A percentile compares a stretch with the other conserved stretches of the same genome.
These are phyloP conservation scores for Petrocephalus sullivani DNA, from an alignment of 2,797 vertebrate genomes.

Conservation along the genomic window DNA sequence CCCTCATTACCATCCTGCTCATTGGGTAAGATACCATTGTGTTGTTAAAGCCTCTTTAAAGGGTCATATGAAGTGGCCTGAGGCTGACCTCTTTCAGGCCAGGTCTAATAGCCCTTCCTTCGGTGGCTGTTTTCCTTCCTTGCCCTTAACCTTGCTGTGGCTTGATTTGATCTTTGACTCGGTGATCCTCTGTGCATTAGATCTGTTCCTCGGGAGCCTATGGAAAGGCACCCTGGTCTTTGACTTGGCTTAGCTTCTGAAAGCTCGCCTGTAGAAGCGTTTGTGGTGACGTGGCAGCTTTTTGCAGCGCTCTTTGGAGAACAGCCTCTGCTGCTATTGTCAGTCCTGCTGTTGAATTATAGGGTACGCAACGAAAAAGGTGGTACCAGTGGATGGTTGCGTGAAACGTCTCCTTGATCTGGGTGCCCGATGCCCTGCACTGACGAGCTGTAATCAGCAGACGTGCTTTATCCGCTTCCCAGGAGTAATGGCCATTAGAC, in stretches of 20 bases:
- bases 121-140: background rate
- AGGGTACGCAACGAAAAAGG: background rate
- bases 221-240: background rate
- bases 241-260: background rate
- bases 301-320: background rate
- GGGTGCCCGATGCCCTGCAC: background rate
- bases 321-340: conserved; percentile 10
- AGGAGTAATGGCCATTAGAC: background rate
- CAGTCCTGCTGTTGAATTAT: conserved; percentile 16
- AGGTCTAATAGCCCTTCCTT: background rate
- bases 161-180: background rate
- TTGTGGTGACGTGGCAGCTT: background rate
- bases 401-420: background rate
- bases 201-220: background rate
- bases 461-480: background rate
- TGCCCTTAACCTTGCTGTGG: background rate
- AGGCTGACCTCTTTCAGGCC: background rate
- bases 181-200: background rate
- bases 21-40: background rate
- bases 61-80: background rate
- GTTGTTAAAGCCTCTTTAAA: background rate
- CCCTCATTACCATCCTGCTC: conserved; percentile 2
- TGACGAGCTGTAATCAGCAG: background rate
- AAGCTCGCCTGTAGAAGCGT: background rate
- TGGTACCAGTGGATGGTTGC: background rate